Evolutionary conservation across 2,113 vertebrate species (phyloP), one percentile per base, ranked within the genome.

Genomic region (Heloderma charlesbogerti): DNA sequence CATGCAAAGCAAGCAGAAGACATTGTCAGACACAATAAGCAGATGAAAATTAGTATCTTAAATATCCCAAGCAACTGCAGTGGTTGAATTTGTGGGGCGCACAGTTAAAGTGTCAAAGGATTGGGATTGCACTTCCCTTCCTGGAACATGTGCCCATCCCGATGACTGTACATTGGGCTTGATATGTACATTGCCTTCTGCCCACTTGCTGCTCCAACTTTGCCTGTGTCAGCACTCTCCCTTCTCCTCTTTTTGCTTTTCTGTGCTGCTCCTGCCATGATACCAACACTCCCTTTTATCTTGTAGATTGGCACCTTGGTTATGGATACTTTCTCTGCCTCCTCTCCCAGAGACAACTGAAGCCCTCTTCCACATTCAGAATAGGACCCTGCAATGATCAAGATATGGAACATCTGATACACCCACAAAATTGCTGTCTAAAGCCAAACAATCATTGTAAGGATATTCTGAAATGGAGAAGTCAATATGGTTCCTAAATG

Each of bases 41-140:
- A 89, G 13, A 90, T 91, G 80, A 51, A 94, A 93, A 94, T 92
- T 87, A 92, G 71, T 22, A 91, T 57, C 84, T 86, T 90, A 78
- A 91, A 87, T 25, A 37, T 72, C 45, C 31, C 54, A 37, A 54
- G 45, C 6, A 54, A 71, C 71, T 72, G 5, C 51, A 74, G 18
- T 34, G 12, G 51, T n/a, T 51, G 67, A 72, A 86, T 72, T 72
- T 72, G 12, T 72, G 31, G 34, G 71, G 15, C n/a, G 16, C 71
- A 37, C 71, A 74, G 5, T 34, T 43, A 27, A 16, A 31, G 37
- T 27, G 66, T 67, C 37, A 83, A 51, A 63, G 54, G 54, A 54
- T 57, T 63, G 57, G 22, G 60, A 83, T 63, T 43, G 57, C 18
- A 34, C 63, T 84, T 40, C 57, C 60, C 37, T 63, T 43, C 3